These are phyloP conservation scores for Belgica antarctica DNA, from an alignment of 2,888 invertebrate genomes.

Conservation along the genomic window DNA sequence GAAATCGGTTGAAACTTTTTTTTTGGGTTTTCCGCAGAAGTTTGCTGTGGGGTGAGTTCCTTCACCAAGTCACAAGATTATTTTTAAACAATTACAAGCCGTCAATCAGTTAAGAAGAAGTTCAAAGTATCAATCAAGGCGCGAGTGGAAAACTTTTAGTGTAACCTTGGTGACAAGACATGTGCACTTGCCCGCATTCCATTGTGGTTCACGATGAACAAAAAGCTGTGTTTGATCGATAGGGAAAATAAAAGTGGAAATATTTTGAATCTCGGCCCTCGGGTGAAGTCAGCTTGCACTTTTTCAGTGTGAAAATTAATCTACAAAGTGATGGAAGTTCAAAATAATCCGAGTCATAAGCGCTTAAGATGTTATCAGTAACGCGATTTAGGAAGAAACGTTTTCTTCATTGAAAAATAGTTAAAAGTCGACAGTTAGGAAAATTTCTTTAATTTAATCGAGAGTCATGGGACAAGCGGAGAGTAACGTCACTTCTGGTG, in stretches of 20 bases:
- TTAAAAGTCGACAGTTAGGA: neutral
- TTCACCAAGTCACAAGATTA: too few relatives aligned
- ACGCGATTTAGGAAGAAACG: neutral
- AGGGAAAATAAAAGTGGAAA: constrained; percentile 6
- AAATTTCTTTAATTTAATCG: too few relatives aligned
- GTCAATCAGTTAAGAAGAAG: too few relatives aligned
- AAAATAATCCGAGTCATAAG: neutral
- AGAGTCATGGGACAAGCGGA: constrained; percentile 81
- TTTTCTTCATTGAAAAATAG: neutral
- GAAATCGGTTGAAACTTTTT: too few relatives aligned
- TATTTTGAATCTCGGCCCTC: constrained; percentile 4
- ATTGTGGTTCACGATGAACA: too few relatives aligned
- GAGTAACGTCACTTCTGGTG: constrained; percentile 88
- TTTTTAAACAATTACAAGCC: too few relatives aligned
- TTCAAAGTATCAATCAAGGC: too few relatives aligned
- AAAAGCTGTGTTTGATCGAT: constrained; percentile 29
- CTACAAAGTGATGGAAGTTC: neutral
- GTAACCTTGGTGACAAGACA: too few relatives aligned
- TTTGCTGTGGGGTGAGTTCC: too few relatives aligned
- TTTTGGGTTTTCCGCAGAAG: too few relatives aligned
- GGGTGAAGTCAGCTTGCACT: neutral
- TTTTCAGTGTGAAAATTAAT: neutral
- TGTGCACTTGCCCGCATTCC: too few relatives aligned
- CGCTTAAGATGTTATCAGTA: constrained; percentile 21
- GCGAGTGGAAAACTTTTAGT: too few relatives aligned